A percentile compares a stretch with the other conserved stretches of the same genome.
Conservation (phyloP, 1,140 invertebrate species). For the Ceratoteleas bidentatus region DNA sequence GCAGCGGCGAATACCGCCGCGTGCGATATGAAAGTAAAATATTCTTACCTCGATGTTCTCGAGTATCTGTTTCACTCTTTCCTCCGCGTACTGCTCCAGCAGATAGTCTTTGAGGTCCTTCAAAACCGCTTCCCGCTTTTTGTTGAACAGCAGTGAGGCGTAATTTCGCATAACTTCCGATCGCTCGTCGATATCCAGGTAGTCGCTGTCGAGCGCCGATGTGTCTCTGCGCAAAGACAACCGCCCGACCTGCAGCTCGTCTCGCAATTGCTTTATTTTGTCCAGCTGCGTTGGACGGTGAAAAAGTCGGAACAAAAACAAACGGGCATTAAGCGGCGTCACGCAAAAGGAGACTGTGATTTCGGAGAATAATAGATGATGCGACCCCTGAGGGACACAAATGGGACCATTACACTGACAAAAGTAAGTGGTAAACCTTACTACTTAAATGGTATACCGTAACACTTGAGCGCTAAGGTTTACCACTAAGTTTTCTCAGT, state of each 20-base stretch:
- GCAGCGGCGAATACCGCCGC: slow-evolving; percentile 8
- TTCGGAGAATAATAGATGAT: too few relatives aligned
- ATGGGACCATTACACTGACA: too few relatives aligned
- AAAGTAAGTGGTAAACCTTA: too few relatives aligned
- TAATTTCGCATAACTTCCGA: slow-evolving; percentile 57
- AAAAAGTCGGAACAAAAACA: neutral
- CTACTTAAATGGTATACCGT: too few relatives aligned
- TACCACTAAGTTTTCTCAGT: too few relatives aligned
- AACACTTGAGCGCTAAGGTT: too few relatives aligned
- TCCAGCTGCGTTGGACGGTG: slow-evolving; percentile 36
- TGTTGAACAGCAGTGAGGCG: slow-evolving; percentile 50
- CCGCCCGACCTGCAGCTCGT: slow-evolving; percentile 18
- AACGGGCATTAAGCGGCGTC: neutral
- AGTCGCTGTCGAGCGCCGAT: slow-evolving; percentile 31
- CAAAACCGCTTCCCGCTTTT: slow-evolving; percentile 67
- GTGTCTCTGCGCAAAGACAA: slow-evolving; percentile 38
- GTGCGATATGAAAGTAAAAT: slow-evolving; percentile 30
- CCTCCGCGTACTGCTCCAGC: slow-evolving; percentile 54
- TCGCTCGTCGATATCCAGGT: slow-evolving; percentile 52
- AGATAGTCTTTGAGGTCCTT: slow-evolving; percentile 67
- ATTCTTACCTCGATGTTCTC: slow-evolving; percentile 68
- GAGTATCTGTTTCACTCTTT: slow-evolving; percentile 67
- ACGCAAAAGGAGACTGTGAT: neutral
- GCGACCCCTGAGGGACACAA: too few relatives aligned
- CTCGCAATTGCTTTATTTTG: slow-evolving; percentile 37